Conservation (phyloP, 2,797 vertebrate genomes). For the Valencia hispanica region DNA sequence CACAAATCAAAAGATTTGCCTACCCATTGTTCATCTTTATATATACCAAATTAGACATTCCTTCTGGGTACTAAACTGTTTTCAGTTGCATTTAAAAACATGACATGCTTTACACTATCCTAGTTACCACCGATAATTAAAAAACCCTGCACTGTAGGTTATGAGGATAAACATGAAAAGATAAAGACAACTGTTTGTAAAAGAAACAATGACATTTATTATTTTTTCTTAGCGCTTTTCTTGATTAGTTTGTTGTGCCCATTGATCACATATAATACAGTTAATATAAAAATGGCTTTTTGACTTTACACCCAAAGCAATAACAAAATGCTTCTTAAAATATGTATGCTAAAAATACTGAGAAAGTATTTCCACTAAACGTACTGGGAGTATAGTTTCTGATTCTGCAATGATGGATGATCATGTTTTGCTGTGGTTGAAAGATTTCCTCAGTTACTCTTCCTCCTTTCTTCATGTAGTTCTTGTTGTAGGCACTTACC, state of each 20-base stretch:
- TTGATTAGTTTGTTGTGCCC: slow-evolving; percentile 82
- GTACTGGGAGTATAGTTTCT: slow-evolving; percentile 77
- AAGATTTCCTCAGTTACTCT: slow-evolving; percentile 54
- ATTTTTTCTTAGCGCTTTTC: slow-evolving; percentile 80
- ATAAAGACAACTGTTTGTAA: slow-evolving; percentile 72
- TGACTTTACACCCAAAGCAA: slow-evolving; percentile 87
- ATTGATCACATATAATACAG: slow-evolving; percentile 86
- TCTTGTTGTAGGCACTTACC: slow-evolving; percentile 86
- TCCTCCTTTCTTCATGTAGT: slow-evolving; percentile 68
- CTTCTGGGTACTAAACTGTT: background rate
- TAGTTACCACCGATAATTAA: slow-evolving; percentile 22
- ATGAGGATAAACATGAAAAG: background rate
- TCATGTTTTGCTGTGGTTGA: slow-evolving; percentile 60
- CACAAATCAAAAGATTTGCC: background rate
- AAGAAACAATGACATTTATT: slow-evolving; percentile 85
- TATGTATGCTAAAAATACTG: slow-evolving; percentile 85
- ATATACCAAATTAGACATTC: too few species aligned
- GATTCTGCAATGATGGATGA: slow-evolving; percentile 76
- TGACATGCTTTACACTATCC: slow-evolving; percentile 9
- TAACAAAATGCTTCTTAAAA: slow-evolving; percentile 83
- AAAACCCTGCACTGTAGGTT: background rate
- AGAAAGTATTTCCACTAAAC: slow-evolving; percentile 80
- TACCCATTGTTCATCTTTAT: background rate
- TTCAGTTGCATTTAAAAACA: background rate
- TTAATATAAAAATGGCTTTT: slow-evolving; percentile 89